Base-by-base conservation (phyloP, 2,888 invertebrate species). In the Ophraella communa region DNA sequence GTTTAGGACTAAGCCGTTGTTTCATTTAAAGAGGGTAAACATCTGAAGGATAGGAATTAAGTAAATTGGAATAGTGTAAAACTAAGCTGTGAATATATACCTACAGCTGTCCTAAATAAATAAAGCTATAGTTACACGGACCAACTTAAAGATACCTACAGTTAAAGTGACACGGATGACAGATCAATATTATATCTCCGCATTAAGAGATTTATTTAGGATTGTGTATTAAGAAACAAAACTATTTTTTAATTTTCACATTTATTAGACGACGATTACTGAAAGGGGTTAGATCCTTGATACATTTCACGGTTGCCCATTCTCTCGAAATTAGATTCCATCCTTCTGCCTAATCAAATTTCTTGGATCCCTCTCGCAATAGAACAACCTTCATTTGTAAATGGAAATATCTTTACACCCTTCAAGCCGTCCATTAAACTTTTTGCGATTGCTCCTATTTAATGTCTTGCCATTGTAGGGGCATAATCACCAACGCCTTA, bases 401-500 rank as follows among this genome's bases (percentile, higher is more conserved):
- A 59, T 59, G 49, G 51, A 49, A 59, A 49, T 27, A 35, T 27
- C 17, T 8, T 27, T 17, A 14, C 17, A 39, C 24, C 23, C 18
- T 24, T 23, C 59, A 8, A 42, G 33, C 23, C 33, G 10, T 17
- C 62, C 49, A 64, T 52, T 39, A 30, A 23, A 58, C 45, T 66
- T 68, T 68, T 68, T 66, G 66, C 60, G 47, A 52, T 21, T 27
- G 45, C 54, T 23, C 53, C 60, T 21, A 62, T 64, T 67, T 69
- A 74, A 74, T 77, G 74, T 77, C 76, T 76, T 75, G 75, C 74
- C 64, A 70, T 67, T 69, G 68, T 65, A 65, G 62, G 62, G 68
- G 69, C 71, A 52, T 63, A 68, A 77, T 76, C 73, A 76, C 74
- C 70, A 72, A 72, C 78, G 76, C 79, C 77, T 78, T 77, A 70